Evolutionary conservation across 2,113 vertebrate species (phyloP).

Genomic region (Illadopsis cleaveri): DNA sequence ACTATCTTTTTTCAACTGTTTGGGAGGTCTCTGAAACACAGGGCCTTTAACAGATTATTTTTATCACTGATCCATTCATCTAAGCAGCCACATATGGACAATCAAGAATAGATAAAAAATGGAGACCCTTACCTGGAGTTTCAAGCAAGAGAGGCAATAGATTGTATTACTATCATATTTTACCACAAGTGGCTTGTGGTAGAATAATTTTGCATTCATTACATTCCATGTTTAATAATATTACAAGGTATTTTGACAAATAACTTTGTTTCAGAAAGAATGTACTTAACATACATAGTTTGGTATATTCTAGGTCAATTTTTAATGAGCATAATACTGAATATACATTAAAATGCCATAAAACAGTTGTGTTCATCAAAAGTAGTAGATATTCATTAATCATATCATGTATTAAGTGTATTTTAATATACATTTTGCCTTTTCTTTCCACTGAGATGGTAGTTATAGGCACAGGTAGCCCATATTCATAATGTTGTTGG

Average conservation of each 20-base stretch:
- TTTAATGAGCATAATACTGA: neutral
- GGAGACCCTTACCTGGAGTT: neutral
- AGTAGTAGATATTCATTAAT: neutral
- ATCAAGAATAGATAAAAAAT: neutral
- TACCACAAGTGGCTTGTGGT: neutral
- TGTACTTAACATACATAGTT: neutral
- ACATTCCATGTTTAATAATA: neutral
- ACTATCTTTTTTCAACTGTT: neutral
- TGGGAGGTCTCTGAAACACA: neutral
- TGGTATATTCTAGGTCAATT: neutral
- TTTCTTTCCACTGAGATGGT: neutral
- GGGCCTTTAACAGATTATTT: neutral
- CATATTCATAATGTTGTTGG: neutral
- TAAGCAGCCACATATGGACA: neutral
- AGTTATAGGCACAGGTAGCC: neutral
- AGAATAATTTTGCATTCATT: neutral
- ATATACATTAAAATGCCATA: neutral
- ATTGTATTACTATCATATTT: neutral
- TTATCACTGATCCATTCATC: neutral
- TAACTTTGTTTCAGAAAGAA: neutral
- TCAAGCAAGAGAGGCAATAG: neutral
- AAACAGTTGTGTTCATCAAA: neutral
- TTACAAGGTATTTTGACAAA: neutral
- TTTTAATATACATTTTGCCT: neutral
- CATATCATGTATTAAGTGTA: neutral